Percentiles rank a stretch among this genome's conserved stretches.
These are phyloP conservation scores for Sebastes iracundus DNA, from an alignment of 2,797 vertebrate species.

Conservation along the genomic window DNA sequence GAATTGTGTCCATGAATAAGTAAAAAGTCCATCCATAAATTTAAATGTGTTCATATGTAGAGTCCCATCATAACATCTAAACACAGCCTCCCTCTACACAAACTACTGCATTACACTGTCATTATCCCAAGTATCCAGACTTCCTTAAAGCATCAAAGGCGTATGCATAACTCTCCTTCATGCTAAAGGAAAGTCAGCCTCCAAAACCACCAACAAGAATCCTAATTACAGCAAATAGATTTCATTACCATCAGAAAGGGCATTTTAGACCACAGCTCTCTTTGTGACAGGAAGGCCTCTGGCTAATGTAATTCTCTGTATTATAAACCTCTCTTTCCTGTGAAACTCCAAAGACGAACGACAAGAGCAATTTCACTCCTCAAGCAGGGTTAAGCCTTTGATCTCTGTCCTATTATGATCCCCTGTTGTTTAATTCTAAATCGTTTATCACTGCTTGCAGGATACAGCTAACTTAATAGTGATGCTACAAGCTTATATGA, in stretches of 20 bases:
- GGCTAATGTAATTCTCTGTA: background rate
- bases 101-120: background rate
- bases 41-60: background rate
- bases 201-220: background rate
- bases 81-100: background rate
- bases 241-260: background rate
- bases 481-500: background rate
- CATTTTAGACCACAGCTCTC: slow-evolving; percentile 10
- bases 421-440: background rate
- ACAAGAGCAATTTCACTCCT: background rate
- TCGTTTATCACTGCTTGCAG: background rate
- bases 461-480: background rate
- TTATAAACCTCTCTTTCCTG: background rate
- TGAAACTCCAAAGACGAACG: slow-evolving; percentile 13
- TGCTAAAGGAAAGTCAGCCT: background rate
- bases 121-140: background rate
- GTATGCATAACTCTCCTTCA: background rate
- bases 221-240: slow-evolving; percentile 18
- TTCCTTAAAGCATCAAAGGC: background rate
- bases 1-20: background rate
- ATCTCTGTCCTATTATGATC: slow-evolving; percentile 6
- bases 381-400: slow-evolving; percentile 1
- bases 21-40: background rate
- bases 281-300: slow-evolving; percentile 9
- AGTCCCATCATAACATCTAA: background rate